A percentile compares a stretch with the other conserved stretches of the same genome.
Conservation (phyloP, 2,797 vertebrate genomes). For the Hapalemur alaotrensis region DNA sequence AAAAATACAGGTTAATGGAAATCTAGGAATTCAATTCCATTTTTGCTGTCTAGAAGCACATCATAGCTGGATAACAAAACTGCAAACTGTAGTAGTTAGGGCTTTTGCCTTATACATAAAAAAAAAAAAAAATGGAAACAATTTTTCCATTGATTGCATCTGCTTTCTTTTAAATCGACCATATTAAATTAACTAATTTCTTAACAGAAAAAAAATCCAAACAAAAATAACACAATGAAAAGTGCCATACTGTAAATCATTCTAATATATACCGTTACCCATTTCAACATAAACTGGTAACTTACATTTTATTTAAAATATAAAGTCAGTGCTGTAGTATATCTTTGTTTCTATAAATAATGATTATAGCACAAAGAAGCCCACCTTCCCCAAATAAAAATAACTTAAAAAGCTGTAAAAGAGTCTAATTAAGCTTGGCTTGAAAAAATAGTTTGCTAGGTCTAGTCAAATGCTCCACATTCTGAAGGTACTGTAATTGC, state of each 20-base stretch:
- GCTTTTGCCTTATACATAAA: conserved; percentile 76
- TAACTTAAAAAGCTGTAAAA: conserved; percentile 81
- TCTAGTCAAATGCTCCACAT: conserved; percentile 78
- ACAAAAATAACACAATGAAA: conserved; percentile 81
- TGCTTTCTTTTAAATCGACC: conserved; percentile 75
- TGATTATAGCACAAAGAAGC: conserved; percentile 83
- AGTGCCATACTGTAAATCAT: conserved; percentile 86
- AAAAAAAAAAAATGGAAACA: conserved; percentile 77
- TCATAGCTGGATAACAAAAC: conserved; percentile 65
- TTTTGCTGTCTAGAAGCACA: conserved; percentile 77
- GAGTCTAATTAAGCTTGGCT: conserved; percentile 84
- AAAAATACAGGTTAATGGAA: conserved; percentile 69
- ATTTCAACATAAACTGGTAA: conserved; percentile 82
- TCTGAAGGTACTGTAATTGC: conserved; percentile 76
- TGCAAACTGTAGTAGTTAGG: conserved; percentile 54
- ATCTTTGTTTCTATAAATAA: conserved; percentile 87
- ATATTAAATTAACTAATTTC: conserved; percentile 76
- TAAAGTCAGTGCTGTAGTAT: conserved; percentile 85
- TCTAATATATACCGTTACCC: conserved; percentile 83
- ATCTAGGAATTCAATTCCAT: conserved; percentile 64
- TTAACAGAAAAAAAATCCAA: conserved; percentile 73
- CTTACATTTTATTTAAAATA: conserved; percentile 81
- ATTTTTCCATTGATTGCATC: conserved; percentile 82
- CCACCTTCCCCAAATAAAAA: conserved; percentile 82
- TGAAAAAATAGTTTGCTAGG: conserved; percentile 82